Evolutionary conservation across 2,113 vertebrate genomes (phyloP).

Genomic region (Platichthys stellatus): DNA sequence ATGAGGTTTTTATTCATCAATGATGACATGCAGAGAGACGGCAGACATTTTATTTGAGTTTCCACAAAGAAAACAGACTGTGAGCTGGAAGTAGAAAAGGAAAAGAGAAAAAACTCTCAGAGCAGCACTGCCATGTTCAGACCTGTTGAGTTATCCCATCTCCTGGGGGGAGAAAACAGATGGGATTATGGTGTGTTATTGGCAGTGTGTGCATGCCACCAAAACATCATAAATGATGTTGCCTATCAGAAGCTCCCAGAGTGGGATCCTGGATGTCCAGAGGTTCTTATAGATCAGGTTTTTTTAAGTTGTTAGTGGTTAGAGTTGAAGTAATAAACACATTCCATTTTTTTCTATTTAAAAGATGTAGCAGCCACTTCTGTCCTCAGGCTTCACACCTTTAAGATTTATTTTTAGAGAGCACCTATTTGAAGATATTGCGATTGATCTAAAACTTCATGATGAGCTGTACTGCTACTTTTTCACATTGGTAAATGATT

Average conservation of each 20-base stretch:
- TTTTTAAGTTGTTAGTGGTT: conserved; percentile 17
- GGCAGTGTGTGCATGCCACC: conserved; percentile 22
- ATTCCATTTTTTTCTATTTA: not conserved
- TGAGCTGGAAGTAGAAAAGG: conserved; percentile 53
- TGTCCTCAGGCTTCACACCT: not conserved
- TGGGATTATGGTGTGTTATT: conserved; percentile 30
- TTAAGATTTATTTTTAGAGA: not conserved
- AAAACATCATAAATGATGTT: conserved; percentile 22
- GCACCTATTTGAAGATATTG: not conserved
- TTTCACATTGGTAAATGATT: not conserved
- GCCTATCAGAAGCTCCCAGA: conserved; percentile 34
- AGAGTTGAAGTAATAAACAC: not conserved
- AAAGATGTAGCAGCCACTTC: not conserved
- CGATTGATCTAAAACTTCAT: not conserved
- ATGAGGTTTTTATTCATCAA: conserved; percentile 21
- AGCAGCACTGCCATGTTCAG: conserved; percentile 34
- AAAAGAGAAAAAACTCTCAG: conserved; percentile 28
- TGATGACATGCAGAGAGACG: conserved; percentile 24
- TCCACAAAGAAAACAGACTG: conserved; percentile 44
- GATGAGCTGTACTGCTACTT: not conserved
- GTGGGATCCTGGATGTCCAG: conserved; percentile 11
- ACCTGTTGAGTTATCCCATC: conserved; percentile 47
- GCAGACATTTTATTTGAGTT: conserved; percentile 27
- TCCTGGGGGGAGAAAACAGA: conserved; percentile 48
- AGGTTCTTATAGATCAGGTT: not conserved